A percentile compares a stretch with the other conserved stretches of the same genome.
These are phyloP conservation scores for Boulengeromyrus knoepffleri DNA, from an alignment of 2,113 vertebrate species.

Conservation along the genomic window DNA sequence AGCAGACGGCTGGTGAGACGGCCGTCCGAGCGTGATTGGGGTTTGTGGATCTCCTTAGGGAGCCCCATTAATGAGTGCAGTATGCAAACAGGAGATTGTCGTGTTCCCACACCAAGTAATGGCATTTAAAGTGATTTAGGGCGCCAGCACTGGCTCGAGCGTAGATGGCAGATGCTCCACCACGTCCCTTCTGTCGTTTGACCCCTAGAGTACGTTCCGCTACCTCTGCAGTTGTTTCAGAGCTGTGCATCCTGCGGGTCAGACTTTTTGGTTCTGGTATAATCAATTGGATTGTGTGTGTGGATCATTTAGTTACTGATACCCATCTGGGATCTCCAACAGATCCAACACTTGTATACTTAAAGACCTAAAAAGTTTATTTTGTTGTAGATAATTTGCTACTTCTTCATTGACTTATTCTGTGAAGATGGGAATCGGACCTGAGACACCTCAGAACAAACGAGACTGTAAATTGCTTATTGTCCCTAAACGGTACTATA, in stretches of 20 bases:
- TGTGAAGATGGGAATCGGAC: background rate
- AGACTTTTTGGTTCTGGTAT: background rate
- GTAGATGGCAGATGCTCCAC: background rate
- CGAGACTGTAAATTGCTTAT: background rate
- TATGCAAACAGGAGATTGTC: conserved; percentile 19
- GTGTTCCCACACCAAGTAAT: conserved; percentile 32
- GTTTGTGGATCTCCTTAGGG: conserved; percentile 25
- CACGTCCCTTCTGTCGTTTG: background rate
- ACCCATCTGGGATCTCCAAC: background rate
- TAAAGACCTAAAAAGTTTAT: background rate
- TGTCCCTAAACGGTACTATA: conserved; percentile 11
- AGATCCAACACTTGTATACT: background rate
- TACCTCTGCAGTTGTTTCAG: background rate
- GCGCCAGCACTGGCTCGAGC: background rate
- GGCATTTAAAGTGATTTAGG: conserved; percentile 25
- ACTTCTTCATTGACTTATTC: background rate
- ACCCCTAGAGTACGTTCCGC: background rate
- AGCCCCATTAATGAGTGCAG: background rate
- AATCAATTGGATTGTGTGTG: background rate
- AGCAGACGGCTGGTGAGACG: conserved; percentile 31
- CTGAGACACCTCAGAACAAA: conserved; percentile 3
- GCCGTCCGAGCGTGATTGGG: background rate
- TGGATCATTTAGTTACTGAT: background rate
- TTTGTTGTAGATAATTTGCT: background rate
- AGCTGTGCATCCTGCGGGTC: background rate